phyloP scores from a whole-genome alignment of 2,888 invertebrate species.

The Globia sparganii region DNA sequence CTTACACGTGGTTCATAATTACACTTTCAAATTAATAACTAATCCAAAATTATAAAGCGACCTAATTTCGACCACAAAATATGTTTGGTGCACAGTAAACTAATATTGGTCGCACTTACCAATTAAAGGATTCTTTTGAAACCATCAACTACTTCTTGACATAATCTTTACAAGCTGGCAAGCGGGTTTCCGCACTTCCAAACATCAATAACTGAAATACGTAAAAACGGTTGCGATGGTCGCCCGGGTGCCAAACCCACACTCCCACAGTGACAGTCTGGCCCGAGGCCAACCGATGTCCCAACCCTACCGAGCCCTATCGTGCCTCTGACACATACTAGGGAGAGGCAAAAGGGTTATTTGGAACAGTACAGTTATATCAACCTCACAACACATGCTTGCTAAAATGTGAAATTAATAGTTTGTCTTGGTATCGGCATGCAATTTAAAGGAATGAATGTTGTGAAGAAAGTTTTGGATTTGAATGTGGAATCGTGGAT shows the following conservation, averaged over 20 bases:
- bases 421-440: not conserved
- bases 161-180: not conserved
- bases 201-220: not conserved
- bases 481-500: not conserved
- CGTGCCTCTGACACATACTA: not conserved
- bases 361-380: not conserved
- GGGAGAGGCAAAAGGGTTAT: conserved; percentile 26
- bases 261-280: conserved; percentile 34
- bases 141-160: not conserved
- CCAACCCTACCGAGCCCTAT: conserved; percentile 1
- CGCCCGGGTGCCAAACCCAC: conserved; percentile 27
- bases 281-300: conserved; percentile 46
- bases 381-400: not conserved
- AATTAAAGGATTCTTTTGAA: not conserved
- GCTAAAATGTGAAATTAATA: not conserved
- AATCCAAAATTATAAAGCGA: not conserved
- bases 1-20: not conserved
- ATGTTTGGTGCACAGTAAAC: not conserved
- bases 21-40: conserved; percentile 6
- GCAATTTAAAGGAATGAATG: not conserved
- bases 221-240: conserved; percentile 14
- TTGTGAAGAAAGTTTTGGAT: not conserved
- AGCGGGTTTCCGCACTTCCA: no score
- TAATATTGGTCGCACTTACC: not conserved
- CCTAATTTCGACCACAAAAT: not conserved